These are phyloP conservation scores for Pangasius sanitwongsei DNA, from an alignment of 2,797 vertebrate genomes.

Conservation along the genomic window DNA sequence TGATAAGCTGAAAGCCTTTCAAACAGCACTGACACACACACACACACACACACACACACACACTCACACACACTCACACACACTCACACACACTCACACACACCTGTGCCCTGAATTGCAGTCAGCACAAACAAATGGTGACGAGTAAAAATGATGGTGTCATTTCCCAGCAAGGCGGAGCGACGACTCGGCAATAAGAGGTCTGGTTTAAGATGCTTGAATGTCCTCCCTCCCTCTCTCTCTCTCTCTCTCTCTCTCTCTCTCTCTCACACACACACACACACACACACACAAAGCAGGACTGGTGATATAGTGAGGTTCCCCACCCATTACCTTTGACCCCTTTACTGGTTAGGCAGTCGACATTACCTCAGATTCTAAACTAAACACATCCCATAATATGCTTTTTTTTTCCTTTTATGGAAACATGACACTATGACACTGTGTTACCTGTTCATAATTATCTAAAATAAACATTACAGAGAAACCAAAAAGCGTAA, in stretches of 20 bases:
- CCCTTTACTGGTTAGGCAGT: background rate
- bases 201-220: background rate
- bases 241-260: background rate
- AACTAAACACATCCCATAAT: background rate
- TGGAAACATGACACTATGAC: background rate
- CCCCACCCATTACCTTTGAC: background rate
- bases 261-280: background rate
- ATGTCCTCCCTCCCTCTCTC: background rate
- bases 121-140: background rate
- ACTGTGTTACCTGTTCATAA: background rate
- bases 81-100: background rate
- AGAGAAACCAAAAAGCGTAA: no score
- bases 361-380: background rate
- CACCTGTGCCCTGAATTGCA: slow-evolving; percentile 6
- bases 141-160: slow-evolving; percentile 8
- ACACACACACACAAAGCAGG: slow-evolving; percentile 7
- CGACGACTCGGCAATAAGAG: background rate
- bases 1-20: slow-evolving; percentile 34
- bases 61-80: slow-evolving; percentile 8
- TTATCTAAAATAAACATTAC: background rate
- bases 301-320: background rate
- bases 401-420: background rate
- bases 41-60: background rate
- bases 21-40: background rate
- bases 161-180: background rate